Evolutionary conservation across 2,113 vertebrate genomes (phyloP), one percentile per base, ranked within the genome.

Genomic region (Hemiprocne comata): DNA sequence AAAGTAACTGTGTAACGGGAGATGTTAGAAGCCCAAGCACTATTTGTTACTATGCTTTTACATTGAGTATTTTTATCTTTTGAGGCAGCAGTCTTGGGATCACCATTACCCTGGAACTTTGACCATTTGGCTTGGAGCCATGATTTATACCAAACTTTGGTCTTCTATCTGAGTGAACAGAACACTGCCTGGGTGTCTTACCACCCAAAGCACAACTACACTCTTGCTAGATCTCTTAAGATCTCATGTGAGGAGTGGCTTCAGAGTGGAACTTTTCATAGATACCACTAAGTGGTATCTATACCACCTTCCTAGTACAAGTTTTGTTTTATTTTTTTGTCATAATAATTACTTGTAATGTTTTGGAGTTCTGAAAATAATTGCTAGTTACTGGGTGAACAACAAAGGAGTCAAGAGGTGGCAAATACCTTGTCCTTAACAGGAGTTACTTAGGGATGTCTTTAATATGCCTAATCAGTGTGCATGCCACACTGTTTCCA

Each of bases 401-500:
- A 51, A 48, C 2, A 5, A 31, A 91, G 65, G 76, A 87, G 24
- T 17, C 58, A 76, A 51, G 55, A 91, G 54, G 48, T 94, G 92
- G 88, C 87, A 76, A 87, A 91, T 90, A 87, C 81, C 95, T 95
- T 70, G 67, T 96, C 58, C 72, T 93, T 96, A 95, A 89, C 65
- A 65, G 94, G 62, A 93, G 89, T 91, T 97, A 83, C 46, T 81
- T 71, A 72, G 19, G 50, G 33, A n/a, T 95, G 83, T 72, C 76
- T 98, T 96, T 94, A 94, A 85, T 93, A 90, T 23, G 57, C 38
- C 55, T 93, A 87, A 87, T 87, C 51, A 79, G 74, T 73, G 36
- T 82, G 34, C n/a, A 93, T 97, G 93, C 93, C 90, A 97, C 88
- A 93, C 51, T 24, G 3, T 87, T 98, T 97, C 93, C 94, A 96